Base-by-base conservation (phyloP, 1,140 invertebrate species). In the Drosophila bipectinata region DNA sequence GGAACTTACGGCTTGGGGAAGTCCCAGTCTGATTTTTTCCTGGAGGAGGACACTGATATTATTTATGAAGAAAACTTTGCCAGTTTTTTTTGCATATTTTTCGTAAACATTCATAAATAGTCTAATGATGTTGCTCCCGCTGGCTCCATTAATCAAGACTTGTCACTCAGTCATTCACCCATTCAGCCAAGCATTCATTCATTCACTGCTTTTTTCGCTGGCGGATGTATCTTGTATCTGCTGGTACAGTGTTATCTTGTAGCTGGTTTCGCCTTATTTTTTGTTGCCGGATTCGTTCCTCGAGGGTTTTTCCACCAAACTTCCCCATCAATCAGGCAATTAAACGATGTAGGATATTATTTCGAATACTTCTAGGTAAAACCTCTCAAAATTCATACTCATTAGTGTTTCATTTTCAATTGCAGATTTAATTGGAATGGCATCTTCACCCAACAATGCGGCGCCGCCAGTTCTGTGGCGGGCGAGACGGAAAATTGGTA, bases 381-480 rank as follows among this genome's bases (percentile, higher is more conserved):
- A 15, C 48, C 64, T 52, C 55, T 60, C 18, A 1, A 60, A 39
- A 7, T 10, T n/a, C 15, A 18, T 15, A 9, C 48, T 47, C 37
- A 52, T 57, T 2, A 15, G 32, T 12, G 0, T 39, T 34, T 51
- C 2, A 21, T 72, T 26, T 72, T 54, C 41, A 59, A 68, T 87
- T 88, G 37, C 66, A 87, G 83, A 66, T 63, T 41, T 41, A 37
- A 24, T 48, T 48, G 59, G 37, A 51, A 95, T 96, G 95, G 95
- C 94, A 92, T 92, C 78, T 93, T 83, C 83, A 88, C 94, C 95
- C 84, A 94, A 94, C 92, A 95, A 95, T 92, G 95, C 95, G 92
- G 95, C 95, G 92, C 95, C 95, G 92, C 95, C 95, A 79, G 95
- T 96, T 91, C 93, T 95, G 92, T 96, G 95, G 95, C 94, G 94